These are phyloP conservation scores for Spondyliosoma cantharus DNA, from an alignment of 2,797 vertebrate genomes.

Conservation along the genomic window DNA sequence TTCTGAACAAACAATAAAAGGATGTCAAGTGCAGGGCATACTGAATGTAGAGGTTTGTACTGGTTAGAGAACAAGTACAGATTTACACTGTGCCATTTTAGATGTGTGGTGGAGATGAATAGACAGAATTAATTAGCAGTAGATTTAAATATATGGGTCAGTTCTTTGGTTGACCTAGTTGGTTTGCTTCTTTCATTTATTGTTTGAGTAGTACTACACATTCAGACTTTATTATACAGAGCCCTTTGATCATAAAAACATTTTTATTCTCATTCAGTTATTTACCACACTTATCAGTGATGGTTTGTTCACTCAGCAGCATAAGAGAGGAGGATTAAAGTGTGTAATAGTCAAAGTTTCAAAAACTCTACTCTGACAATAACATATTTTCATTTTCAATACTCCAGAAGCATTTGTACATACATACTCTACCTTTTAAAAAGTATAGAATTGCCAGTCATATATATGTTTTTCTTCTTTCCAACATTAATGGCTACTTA, in stretches of 20 bases:
- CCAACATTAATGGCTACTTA: neutral
- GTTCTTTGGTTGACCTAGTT: slow-evolving; percentile 12
- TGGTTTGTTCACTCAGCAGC: neutral
- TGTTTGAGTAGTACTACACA: slow-evolving; percentile 1
- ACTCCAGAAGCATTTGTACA: neutral
- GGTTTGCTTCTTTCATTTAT: slow-evolving; percentile 18
- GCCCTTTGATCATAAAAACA: neutral
- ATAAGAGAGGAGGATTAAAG: neutral
- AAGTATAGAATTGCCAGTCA: neutral
- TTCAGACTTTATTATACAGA: neutral
- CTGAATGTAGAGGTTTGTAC: slow-evolving; percentile 24
- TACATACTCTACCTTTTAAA: neutral
- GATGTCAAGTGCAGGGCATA: slow-evolving; percentile 14
- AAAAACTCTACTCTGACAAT: neutral
- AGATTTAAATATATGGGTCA: slow-evolving; percentile 44
- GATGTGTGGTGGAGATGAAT: slow-evolving; percentile 45
- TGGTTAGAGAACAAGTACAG: slow-evolving; percentile 41
- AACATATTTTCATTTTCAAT: neutral
- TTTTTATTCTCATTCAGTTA: neutral
- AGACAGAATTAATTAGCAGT: slow-evolving; percentile 52
- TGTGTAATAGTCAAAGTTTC: neutral
- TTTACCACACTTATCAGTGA: neutral
- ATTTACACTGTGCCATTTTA: slow-evolving; percentile 34
- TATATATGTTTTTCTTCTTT: neutral
- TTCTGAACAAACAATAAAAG: slow-evolving; percentile 3